Evolutionary conservation across 2,113 vertebrate species (phyloP), one percentile per base, ranked within the genome.

Genomic region (Sapayoa aenigma): DNA sequence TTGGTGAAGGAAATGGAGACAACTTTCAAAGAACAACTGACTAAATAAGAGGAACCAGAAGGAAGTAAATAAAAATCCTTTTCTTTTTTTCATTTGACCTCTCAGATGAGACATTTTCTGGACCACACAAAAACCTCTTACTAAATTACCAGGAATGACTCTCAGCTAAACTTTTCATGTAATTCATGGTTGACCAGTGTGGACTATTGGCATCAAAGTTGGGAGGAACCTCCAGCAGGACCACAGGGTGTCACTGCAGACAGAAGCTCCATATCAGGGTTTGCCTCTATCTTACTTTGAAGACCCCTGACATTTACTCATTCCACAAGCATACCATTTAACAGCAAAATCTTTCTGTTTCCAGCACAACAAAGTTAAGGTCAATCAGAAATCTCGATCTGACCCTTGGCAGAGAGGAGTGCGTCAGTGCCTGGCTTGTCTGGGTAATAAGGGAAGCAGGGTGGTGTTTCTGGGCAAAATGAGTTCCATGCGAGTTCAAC

Each of bases 341-440:
- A 31, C 15, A 50, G 46, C 13, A 35, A 78, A 74, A 13, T 28
- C 13, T 3, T 77, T 60, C 44, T 37, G 2, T 44, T 84, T 75
- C 20, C 58, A 94, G 49, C 27, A 86, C 21, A 69, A 69, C 24
- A 39, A 82, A 92, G 24, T 9, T 44, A 35, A 83, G 12, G n/a
- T 69, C 60, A 73, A 13, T 14, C 7, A 27, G 35, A 72, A 33
- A 30, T 17, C 88, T 21, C 20, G 21, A 12, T 22, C 37, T 2
- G 5, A 47, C 3, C 28, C 27, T 59, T n/a, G 3, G 5, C 49
- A 52, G 84, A 55, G 35, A 58, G 31, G 23, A 37, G 21, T 8
- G 79, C n/a, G 1, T 27, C 49, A 37, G 41, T 11, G n/a, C 46
- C 62, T 0, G 1, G 9, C 23, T 55, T 24, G 1, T 5, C 7